These are phyloP conservation scores for Larimichthys crocea DNA, from an alignment of 2,113 vertebrate species.

Conservation along the genomic window DNA sequence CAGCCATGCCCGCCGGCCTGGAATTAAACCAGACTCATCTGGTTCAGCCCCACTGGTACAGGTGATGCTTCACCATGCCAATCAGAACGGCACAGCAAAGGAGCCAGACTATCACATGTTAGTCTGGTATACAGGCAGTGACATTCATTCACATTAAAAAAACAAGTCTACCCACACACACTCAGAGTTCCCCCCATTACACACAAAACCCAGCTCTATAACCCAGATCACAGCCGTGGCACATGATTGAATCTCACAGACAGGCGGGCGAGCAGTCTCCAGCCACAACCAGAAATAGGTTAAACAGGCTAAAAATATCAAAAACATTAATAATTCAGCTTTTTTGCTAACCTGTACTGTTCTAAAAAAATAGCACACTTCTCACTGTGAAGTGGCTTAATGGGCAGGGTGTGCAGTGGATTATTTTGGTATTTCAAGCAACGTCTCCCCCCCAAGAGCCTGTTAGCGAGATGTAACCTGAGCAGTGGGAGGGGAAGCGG, in stretches of 20 bases:
- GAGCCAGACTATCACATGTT: constrained; percentile 12
- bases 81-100: constrained; percentile 25
- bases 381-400: constrained; percentile 68
- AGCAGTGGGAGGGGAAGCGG: constrained; percentile 30
- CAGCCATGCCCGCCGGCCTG: constrained; percentile 46
- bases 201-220: constrained; percentile 65
- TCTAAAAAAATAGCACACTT: constrained; percentile 77
- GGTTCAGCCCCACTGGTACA: constrained; percentile 42
- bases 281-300: constrained; percentile 85
- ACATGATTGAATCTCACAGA: constrained; percentile 82
- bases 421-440: constrained; percentile 64
- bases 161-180: constrained; percentile 22
- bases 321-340: constrained; percentile 85
- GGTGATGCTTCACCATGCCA: constrained; percentile 43
- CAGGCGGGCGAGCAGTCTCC: constrained; percentile 75
- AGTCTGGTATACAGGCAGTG: constrained; percentile 3
- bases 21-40: constrained; percentile 69
- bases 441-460: constrained; percentile 19
- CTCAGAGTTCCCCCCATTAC: constrained; percentile 12
- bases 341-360: constrained; percentile 79
- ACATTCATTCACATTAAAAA: constrained; percentile 23
- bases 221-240: constrained; percentile 82
- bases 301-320: constrained; percentile 85
- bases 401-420: constrained; percentile 49
- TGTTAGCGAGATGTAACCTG: constrained; percentile 11